A percentile compares a stretch with the other conserved stretches of the same genome.
phyloP scores from a whole-genome alignment of 2,113 vertebrate species.

The Thinocorus orbignyianus region DNA sequence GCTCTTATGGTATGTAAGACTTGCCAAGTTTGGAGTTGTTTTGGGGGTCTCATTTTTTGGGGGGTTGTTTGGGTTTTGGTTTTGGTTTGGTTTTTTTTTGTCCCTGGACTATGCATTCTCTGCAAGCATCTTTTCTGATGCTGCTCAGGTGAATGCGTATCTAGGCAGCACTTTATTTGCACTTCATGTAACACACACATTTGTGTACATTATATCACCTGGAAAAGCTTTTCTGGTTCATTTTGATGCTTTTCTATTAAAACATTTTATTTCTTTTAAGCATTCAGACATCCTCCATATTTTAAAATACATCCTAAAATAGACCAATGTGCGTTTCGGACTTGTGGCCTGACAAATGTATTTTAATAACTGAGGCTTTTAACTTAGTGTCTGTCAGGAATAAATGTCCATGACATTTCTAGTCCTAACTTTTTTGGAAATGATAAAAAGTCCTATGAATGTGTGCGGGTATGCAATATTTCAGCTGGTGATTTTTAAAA shows the following conservation, averaged over 20 bases:
- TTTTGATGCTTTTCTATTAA: background rate
- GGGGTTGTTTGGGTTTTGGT: background rate
- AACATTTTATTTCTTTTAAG: background rate
- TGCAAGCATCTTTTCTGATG: slow-evolving; percentile 12
- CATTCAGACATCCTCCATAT: background rate
- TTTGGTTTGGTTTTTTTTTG: background rate
- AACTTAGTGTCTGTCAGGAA: background rate
- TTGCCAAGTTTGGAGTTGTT: slow-evolving; percentile 59
- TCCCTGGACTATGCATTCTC: slow-evolving; percentile 38
- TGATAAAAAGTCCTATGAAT: background rate
- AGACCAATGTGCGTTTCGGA: background rate
- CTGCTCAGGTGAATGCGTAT: slow-evolving; percentile 34
- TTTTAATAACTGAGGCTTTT: background rate
- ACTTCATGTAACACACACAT: background rate
- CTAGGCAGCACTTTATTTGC: background rate
- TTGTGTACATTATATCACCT: slow-evolving; percentile 4
- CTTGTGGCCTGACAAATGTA: slow-evolving; percentile 14
- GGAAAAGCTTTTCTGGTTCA: background rate
- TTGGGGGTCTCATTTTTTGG: background rate
- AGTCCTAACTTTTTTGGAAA: background rate
- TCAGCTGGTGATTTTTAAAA: background rate
- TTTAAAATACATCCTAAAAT: background rate
- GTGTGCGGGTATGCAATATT: background rate
- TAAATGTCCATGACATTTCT: slow-evolving; percentile 6
- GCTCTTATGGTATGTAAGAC: slow-evolving; percentile 75